These are phyloP conservation scores for Heliconius sara DNA, from an alignment of 2,888 invertebrate genomes.

Conservation along the genomic window DNA sequence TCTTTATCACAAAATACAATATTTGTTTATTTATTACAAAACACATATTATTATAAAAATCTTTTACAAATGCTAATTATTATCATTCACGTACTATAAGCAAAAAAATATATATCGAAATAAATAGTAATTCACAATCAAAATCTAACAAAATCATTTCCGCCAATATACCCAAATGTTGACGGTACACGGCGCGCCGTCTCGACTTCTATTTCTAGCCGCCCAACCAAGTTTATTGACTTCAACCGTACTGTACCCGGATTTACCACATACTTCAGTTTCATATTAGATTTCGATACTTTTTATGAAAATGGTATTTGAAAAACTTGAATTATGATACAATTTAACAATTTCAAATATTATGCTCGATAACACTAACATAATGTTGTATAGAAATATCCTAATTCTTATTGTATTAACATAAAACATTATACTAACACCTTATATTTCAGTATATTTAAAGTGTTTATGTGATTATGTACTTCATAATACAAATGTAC, in stretches of 20 bases:
- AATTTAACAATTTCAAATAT: neutral
- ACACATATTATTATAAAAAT: neutral
- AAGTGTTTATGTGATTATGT: too few relatives aligned
- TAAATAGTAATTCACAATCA: neutral
- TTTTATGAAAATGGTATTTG: constrained; percentile 31
- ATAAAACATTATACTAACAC: neutral
- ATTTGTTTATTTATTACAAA: too few relatives aligned
- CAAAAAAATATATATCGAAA: neutral
- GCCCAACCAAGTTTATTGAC: constrained; percentile 82
- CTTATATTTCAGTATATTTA: neutral
- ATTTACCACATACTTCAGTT: constrained; percentile 58
- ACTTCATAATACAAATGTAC: too few relatives aligned
- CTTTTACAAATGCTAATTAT: neutral
- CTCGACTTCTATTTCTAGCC: constrained; percentile 77
- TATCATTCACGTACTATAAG: neutral
- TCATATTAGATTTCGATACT: constrained; percentile 45
- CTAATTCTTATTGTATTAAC: neutral
- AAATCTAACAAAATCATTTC: neutral
- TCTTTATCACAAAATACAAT: too few relatives aligned
- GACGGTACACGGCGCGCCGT: constrained; percentile 71
- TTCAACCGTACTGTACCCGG: constrained; percentile 59
- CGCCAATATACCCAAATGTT: constrained; percentile 42
- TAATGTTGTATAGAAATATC: too few relatives aligned
- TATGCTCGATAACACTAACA: neutral
- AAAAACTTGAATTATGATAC: neutral